phyloP scores from a whole-genome alignment of 2,888 invertebrate genomes.

The Drosophila buzzatii region DNA sequence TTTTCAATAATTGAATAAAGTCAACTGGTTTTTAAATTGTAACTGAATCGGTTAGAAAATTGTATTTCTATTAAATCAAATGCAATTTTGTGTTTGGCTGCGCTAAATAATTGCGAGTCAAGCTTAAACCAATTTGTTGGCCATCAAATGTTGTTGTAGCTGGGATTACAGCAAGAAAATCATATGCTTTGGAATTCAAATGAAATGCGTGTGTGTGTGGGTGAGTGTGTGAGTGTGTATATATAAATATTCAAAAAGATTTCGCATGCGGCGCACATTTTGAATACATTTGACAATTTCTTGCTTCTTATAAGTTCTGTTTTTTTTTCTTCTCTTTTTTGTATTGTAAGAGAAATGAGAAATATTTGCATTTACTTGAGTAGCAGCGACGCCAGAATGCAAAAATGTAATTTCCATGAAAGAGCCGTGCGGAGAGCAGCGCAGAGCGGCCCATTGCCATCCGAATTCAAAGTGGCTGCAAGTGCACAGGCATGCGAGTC shows the following conservation, averaged over 20 bases:
- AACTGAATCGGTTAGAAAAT: neutral
- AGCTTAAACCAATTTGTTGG: slow-evolving; percentile 40
- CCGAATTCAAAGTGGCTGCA: slow-evolving; percentile 70
- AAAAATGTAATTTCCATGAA: slow-evolving; percentile 82
- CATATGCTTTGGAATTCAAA: slow-evolving; percentile 71
- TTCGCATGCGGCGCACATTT: slow-evolving; percentile 80
- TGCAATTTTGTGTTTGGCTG: slow-evolving; percentile 1
- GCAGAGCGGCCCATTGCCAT: slow-evolving; percentile 41
- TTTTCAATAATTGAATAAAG: neutral
- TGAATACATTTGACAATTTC: slow-evolving; percentile 81
- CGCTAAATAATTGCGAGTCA: neutral
- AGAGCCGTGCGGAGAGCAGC: slow-evolving; percentile 61
- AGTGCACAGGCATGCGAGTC: slow-evolving; percentile 57
- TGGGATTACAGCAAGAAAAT: slow-evolving; percentile 46
- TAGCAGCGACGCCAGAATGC: slow-evolving; percentile 73
- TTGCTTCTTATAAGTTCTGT: slow-evolving; percentile 14
- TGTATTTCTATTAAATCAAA: slow-evolving; percentile 1
- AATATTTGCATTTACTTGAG: slow-evolving; percentile 82
- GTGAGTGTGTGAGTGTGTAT: slow-evolving; percentile 19
- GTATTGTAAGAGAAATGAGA: slow-evolving; percentile 78
- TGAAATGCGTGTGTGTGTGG: slow-evolving; percentile 13
- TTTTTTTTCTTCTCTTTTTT: slow-evolving; percentile 4
- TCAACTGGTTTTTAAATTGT: neutral
- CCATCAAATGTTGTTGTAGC: slow-evolving; percentile 41
- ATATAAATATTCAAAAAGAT: slow-evolving; percentile 80